Evolutionary conservation across 1,140 invertebrate genomes (phyloP).

Genomic region (Mycetomoellerius zeteki): DNA sequence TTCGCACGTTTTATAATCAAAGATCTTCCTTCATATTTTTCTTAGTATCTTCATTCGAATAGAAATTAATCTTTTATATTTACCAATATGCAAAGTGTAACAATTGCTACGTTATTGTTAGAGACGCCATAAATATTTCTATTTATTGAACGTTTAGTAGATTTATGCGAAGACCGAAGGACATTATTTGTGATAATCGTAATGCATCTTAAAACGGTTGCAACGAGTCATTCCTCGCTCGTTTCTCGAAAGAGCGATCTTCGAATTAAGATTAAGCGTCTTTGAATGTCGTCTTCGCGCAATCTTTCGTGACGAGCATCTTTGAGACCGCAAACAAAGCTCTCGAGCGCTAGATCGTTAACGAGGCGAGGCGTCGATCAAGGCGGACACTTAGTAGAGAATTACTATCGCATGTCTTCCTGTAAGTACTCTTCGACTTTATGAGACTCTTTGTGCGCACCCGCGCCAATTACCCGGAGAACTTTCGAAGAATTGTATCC

Average conservation of each 20-base stretch:
- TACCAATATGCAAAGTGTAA: constrained; percentile 4
- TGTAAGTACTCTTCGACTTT: constrained; percentile 74
- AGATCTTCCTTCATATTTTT: not conserved
- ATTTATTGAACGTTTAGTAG: not conserved
- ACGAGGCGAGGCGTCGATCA: constrained; percentile 55
- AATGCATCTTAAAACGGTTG: not conserved
- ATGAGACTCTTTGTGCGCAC: constrained; percentile 69
- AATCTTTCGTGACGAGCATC: not conserved
- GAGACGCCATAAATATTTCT: not conserved
- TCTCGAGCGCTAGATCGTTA: constrained; percentile 23
- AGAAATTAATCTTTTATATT: constrained; percentile 10
- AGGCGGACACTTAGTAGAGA: constrained; percentile 49
- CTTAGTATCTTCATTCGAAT: not conserved
- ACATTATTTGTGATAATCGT: constrained; percentile 12
- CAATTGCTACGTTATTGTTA: not conserved
- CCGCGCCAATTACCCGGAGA: constrained; percentile 52
- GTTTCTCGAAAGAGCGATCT: constrained; percentile 8
- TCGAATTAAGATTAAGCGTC: constrained; percentile 30
- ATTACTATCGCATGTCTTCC: constrained; percentile 78
- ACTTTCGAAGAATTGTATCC: constrained; percentile 25
- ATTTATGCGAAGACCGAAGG: not conserved
- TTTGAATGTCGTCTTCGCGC: constrained; percentile 4
- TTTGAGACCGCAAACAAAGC: constrained; percentile 28
- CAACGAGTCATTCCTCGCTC: constrained; percentile 14
- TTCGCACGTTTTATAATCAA: not conserved